A percentile compares a stretch with the other conserved stretches of the same genome.
phyloP scores from a whole-genome alignment of 2,113 vertebrate species.

The Sebastes fasciatus region DNA sequence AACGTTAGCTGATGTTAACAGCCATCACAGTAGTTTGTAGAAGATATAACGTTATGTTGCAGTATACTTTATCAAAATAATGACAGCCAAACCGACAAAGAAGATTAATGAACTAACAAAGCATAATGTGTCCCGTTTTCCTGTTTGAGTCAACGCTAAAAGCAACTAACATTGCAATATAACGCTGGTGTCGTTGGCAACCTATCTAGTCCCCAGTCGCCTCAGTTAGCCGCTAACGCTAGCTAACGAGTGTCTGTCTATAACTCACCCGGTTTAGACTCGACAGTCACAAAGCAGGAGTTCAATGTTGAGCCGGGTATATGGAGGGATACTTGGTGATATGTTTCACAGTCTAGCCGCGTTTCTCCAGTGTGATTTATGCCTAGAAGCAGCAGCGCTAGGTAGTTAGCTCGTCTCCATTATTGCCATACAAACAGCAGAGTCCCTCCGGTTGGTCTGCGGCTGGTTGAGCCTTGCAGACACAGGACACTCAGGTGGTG shows the following conservation, averaged over 20 bases:
- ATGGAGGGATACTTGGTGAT: neutral
- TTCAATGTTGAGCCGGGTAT: neutral
- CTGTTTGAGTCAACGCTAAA: neutral
- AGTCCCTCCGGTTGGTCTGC: neutral
- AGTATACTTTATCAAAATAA: rapidly evolving
- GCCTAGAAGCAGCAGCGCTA: too few species aligned
- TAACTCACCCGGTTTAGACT: conserved; percentile 48
- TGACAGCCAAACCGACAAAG: neutral
- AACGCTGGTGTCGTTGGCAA: conserved; percentile 35
- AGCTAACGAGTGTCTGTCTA: neutral
- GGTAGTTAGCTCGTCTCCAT: conserved; percentile 20
- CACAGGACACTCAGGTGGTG: neutral
- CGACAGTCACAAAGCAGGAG: neutral
- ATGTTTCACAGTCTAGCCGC: neutral
- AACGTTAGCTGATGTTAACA: neutral
- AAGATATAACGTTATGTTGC: too few species aligned
- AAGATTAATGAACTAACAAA: neutral
- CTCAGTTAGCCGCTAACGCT: neutral
- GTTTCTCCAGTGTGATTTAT: neutral
- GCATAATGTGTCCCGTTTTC: neutral
- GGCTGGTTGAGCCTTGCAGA: neutral
- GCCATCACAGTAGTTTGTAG: neutral
- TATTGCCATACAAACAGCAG: conserved; percentile 4
- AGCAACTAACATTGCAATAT: conserved; percentile 6
- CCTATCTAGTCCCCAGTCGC: conserved; percentile 10